A percentile compares a stretch with the other conserved stretches of the same genome.
Evolutionary conservation across 1,140 invertebrate species (phyloP).

Genomic region (Cyclargus thomasi): DNA sequence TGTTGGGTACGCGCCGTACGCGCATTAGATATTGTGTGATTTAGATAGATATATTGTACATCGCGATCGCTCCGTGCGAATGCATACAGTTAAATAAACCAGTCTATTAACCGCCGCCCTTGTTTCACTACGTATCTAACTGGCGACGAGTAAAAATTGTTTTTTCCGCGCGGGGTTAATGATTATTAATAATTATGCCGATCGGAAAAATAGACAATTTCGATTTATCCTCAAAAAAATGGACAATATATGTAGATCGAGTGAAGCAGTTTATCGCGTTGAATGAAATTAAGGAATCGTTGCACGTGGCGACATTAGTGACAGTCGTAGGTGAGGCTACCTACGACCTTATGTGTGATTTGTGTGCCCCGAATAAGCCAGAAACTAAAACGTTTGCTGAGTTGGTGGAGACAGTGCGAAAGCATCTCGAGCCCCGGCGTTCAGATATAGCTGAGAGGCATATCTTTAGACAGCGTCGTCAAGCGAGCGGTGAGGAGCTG

Average conservation of each 20-base stretch:
- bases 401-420: slow-evolving; percentile 32
- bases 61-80: too few relatives aligned
- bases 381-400: slow-evolving; percentile 33
- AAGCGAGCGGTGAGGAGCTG: slow-evolving; percentile 29
- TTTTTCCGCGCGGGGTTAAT: too few relatives aligned
- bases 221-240: slow-evolving; percentile 20
- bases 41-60: too few relatives aligned
- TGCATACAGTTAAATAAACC: too few relatives aligned
- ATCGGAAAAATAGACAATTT: slow-evolving; percentile 21
- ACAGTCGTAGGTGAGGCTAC: slow-evolving; percentile 36
- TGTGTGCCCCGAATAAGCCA: slow-evolving; percentile 38
- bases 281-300: slow-evolving; percentile 2
- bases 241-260: slow-evolving; percentile 21
- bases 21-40: too few relatives aligned
- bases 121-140: neutral
- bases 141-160: neutral
- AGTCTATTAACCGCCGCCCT: too few relatives aligned
- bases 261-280: slow-evolving; percentile 11
- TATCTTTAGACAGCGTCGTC: slow-evolving; percentile 35
- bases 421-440: slow-evolving; percentile 33
- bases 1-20: too few relatives aligned
- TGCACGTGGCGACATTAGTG: slow-evolving; percentile 36
- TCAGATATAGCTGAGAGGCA: slow-evolving; percentile 27
- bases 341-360: slow-evolving; percentile 40
- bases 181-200: slow-evolving; percentile 3